Conservation (phyloP, 2,888 invertebrate species). For the Alloplasta piceator region DNA sequence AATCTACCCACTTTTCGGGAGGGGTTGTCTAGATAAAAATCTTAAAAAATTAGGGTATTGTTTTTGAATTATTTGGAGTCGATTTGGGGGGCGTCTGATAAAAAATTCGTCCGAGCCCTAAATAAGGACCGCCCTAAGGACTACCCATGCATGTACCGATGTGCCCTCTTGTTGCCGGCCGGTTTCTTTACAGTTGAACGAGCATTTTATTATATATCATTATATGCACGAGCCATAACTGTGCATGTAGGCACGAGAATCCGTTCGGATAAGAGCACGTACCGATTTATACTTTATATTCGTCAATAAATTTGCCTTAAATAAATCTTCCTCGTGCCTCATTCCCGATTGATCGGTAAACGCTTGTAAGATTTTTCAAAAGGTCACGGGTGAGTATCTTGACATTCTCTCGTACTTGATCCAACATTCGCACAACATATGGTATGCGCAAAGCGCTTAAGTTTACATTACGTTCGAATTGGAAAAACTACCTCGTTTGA, state of each 20-base stretch:
- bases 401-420: not conserved
- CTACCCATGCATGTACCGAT: conserved; percentile 2
- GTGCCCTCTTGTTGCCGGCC: conserved; percentile 35
- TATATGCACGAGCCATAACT: conserved; percentile 31
- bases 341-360: not conserved
- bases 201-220: conserved; percentile 41
- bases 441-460: not conserved
- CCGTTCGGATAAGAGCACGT: not conserved
- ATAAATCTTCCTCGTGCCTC: not conserved
- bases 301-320: not conserved
- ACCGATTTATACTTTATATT: not conserved
- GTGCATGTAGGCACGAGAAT: conserved; percentile 14
- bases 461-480: not conserved
- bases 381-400: not conserved
- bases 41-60: no score
- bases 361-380: not conserved
- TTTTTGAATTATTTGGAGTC: no score
- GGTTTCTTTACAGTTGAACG: conserved; percentile 57
- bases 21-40: no score
- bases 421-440: not conserved
- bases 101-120: no score
- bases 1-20: no score
- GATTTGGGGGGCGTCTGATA: no score
- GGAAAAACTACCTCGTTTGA: conserved; percentile 77
- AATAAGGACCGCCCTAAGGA: no score